Evolutionary conservation across 2,113 vertebrate genomes (phyloP).

Genomic region (Paradoxurus hermaphroditus): DNA sequence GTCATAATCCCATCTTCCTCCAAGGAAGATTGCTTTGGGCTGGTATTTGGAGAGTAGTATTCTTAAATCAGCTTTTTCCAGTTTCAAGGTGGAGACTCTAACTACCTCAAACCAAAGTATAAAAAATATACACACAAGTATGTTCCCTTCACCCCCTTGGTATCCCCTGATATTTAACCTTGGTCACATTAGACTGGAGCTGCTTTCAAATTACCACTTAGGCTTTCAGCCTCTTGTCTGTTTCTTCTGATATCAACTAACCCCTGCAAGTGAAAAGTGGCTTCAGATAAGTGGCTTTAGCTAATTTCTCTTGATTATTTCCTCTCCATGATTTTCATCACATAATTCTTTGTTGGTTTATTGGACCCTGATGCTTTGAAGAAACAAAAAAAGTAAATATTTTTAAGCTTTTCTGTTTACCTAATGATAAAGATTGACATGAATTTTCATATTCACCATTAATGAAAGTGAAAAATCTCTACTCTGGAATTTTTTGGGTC

Average conservation of each 20-base stretch:
- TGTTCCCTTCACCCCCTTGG: neutral
- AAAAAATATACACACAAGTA: neutral
- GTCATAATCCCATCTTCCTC: neutral
- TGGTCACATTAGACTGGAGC: too few species aligned
- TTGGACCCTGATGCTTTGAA: neutral
- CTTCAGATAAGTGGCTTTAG: neutral
- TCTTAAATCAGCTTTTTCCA: neutral
- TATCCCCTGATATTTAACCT: neutral
- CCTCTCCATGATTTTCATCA: neutral
- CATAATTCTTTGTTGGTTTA: neutral
- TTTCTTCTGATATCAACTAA: neutral
- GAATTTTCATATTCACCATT: neutral
- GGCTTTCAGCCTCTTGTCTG: neutral
- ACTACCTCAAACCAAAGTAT: neutral
- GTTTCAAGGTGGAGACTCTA: neutral
- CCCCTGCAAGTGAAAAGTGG: neutral
- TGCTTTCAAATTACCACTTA: neutral
- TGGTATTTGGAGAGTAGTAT: neutral
- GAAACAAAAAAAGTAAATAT: neutral
- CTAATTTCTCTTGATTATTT: neutral
- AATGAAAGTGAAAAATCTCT: neutral
- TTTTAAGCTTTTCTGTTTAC: neutral
- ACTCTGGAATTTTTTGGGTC: neutral
- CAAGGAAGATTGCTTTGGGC: neutral
- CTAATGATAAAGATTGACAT: neutral